A percentile compares a stretch with the other conserved stretches of the same genome.
phyloP scores from a whole-genome alignment of 64 coral and sea anemone species.

The Montipora capricornis region DNA sequence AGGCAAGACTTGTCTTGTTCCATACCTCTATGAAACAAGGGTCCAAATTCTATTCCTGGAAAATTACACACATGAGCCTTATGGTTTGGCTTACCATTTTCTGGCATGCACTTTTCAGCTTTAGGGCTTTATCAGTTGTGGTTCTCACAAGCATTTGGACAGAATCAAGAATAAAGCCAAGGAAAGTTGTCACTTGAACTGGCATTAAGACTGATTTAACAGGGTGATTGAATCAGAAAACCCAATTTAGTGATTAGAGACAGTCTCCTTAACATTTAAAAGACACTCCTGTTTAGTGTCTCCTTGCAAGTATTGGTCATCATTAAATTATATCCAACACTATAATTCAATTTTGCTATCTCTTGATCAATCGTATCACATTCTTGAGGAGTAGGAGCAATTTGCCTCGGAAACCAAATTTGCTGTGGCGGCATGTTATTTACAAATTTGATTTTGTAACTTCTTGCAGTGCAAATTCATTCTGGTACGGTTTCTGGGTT shows the following conservation, averaged over 20 bases:
- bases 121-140: background rate
- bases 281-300: conserved; percentile 26
- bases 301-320: conserved; percentile 42
- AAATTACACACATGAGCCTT: conserved; percentile 3
- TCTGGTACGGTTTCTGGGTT: too few species aligned
- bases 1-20: background rate
- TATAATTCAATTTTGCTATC: conserved; percentile 27
- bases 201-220: conserved; percentile 42
- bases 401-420: conserved; percentile 16
- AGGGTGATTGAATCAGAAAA: conserved; percentile 20
- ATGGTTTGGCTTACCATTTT: background rate
- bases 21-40: conserved; percentile 1
- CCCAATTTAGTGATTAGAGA: conserved; percentile 8
- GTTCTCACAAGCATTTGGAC: conserved; percentile 27
- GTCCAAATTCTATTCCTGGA: conserved; percentile 36
- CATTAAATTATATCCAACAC: conserved; percentile 25
- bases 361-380: conserved; percentile 18
- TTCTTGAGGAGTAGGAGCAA: conserved; percentile 30
- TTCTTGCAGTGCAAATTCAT: background rate
- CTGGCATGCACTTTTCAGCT: background rate
- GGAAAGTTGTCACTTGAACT: conserved; percentile 34
- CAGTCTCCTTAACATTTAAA: conserved; percentile 15
- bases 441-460: conserved; percentile 50
- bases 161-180: conserved; percentile 39
- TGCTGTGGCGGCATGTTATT: background rate